Evolutionary conservation across 92 coral and sea anemone genomes (phyloP), one percentile per base, ranked within the genome.

Genomic region (Montipora capitata): DNA sequence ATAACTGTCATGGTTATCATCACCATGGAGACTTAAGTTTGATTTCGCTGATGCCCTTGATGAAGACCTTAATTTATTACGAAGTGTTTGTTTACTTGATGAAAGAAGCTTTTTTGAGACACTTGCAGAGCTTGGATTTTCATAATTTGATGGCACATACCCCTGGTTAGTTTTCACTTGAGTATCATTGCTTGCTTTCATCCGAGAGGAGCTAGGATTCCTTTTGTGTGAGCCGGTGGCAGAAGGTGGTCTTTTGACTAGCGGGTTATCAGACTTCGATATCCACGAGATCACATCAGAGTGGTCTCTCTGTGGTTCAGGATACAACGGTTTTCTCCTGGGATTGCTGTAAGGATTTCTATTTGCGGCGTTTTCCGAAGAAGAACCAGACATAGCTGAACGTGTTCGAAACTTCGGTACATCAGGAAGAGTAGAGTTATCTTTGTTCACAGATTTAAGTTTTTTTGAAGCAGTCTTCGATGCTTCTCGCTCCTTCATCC

Each of bases 401-500:
- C 82, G 74, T 2, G 80, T 3, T 48, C 83, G 51, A 14, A 65
- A 12, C 54, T 85, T 85, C 39, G 82, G 83, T 3, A 63, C 58
- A 64, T 76, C 83, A 18, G 89, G 83, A 10, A 63, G 81, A 74
- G 76, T 44, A 39, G 65, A 4, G 42, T 27, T 61, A 1, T 84
- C 82, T 40, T 75, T 74, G 74, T 20, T 64, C 1, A 40, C 3
- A 49, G 58, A 40, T 81, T 74, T 76, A 0, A 40, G 43, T 62
- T 85, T 85, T 15, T 81, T n/a, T 38, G 64, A 3, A 2, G 83
- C 76, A 57, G 96, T 54, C 61, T 90, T 96, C 7, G 96, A 93
- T 8, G 87, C 94, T 40, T 98, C 98, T 84, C 99, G 75, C 68
- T 98, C 96, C 83, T 84, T 93, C 99, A 98, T 94, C 99, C 99